Evolutionary conservation across 2,888 invertebrate species (phyloP), one percentile per base, ranked within the genome.

Genomic region (Mesodorylaimus sp.): DNA sequence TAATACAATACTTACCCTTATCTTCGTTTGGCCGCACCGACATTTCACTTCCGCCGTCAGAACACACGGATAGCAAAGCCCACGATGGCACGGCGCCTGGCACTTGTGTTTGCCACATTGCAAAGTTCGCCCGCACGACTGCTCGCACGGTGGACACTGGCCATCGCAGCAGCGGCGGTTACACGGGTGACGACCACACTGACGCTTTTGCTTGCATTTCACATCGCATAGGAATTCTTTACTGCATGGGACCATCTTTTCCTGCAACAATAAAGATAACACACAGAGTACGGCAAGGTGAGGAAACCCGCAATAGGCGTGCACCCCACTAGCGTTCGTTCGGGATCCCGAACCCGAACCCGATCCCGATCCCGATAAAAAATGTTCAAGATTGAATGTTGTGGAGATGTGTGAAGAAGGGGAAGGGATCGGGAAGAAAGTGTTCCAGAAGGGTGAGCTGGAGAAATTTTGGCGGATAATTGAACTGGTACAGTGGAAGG

Each of bases 71-170:
- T 83, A 86, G 64, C 87, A 87, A 0, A 79, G 79, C 0, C 85
- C 70, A 66, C 74, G 75, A 61, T 87, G 86, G 64, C 86, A 86
- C 7, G 80, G 74, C 43, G 79, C 80, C 2, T 74, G 69, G 61
- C 86, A 87, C 66, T 84, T 86, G 67, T 91, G 91, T 52, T 83
- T 81, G 16, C 81, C 79, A 67, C 91, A 91, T 27, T 78, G 78
- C 7, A 91, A 70, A 0, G 78, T 78, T 59, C 80, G 80, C 36
- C 81, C 81, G 67, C 91, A 93, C 28, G 56, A 56, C 54, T 63
- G 63, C 48, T 68, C 68, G 60, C 69, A 70, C 0, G 62, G 58
- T 2, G 66, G 62, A 48, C 56, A 51, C 5, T 77, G 77, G 1
- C 82, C 81, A 66, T 81, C 79, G 66, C 87, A 88, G 63, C 87